Evolutionary conservation across 2,888 invertebrate species (phyloP), one percentile per base, ranked within the genome.

Genomic region (Julus scandinavius): DNA sequence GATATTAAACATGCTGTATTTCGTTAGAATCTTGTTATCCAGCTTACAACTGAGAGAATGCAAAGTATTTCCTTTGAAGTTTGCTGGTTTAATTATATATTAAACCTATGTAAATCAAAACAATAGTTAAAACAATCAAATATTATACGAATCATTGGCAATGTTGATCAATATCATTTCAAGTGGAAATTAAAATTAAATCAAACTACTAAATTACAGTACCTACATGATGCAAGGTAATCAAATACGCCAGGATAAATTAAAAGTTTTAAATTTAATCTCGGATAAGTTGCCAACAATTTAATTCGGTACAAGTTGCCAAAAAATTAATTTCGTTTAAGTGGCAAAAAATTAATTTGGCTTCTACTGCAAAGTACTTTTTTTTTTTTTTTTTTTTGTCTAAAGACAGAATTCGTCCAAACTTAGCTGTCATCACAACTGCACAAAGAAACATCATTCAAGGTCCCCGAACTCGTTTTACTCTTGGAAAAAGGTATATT

Each of bases 381-480:
- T 15, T 54, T 54, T 54, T 54, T 54, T 13, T 7, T 80, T 80
- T 80, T 9, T 40, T 15, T 80, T 80, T 11, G 72, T 80, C 80
- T 80, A 3, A 80, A 80, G 80, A 80, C 80, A 80, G 80, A 80
- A 80, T 80, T 80, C 80, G 80, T 80, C 80, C 80, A 80, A 80
- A 80, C 80, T 80, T 80, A 80, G 80, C 80, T 80, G 80, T 80
- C 80, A 80, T 80, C 38, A 40, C 80, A 40, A 38, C 15, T 29
- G 80, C 80, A 80, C 80, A 38, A 80, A 80, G 38, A 13, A 80
- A 40, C 80, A 80, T 80, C 80, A 80, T 80, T 80, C 80, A 80
- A 80, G 80, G 80, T 80, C 80, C 80, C 80, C 80, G 80, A 80
- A 80, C 80, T 80, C 80, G 38, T 80, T 80, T 80, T 80, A 80